Evolutionary conservation across 2,113 vertebrate species (phyloP).

Genomic region (Melanotaenia duboulayi): DNA sequence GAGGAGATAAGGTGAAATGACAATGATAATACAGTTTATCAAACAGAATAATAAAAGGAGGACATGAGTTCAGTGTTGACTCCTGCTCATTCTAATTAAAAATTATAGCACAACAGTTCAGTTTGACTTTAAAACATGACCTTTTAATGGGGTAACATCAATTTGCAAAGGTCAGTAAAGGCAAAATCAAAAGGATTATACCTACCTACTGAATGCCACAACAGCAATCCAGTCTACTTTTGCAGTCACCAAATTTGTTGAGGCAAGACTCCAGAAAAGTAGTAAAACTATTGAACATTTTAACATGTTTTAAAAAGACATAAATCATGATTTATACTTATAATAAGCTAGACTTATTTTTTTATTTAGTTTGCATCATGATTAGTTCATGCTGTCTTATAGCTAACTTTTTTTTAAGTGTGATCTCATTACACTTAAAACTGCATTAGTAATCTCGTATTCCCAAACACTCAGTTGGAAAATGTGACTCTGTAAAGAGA

Average conservation of each 20-base stretch:
- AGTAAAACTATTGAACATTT: conserved; percentile 8
- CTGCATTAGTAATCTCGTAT: conserved; percentile 23
- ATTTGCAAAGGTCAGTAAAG: conserved; percentile 18
- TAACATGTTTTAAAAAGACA: conserved; percentile 6
- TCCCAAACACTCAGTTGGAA: conserved; percentile 29
- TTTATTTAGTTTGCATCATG: neutral
- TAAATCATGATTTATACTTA: neutral
- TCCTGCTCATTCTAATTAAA: neutral
- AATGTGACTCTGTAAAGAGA: conserved; percentile 2
- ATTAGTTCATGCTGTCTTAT: neutral
- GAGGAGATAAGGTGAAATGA: conserved; percentile 5
- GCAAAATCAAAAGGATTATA: conserved; percentile 29
- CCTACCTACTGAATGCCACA: conserved; percentile 57
- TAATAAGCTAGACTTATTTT: neutral
- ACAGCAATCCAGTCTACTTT: conserved; percentile 25
- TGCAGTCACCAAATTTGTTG: conserved; percentile 1
- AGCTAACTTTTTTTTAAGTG: neutral
- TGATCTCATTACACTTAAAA: conserved; percentile 15
- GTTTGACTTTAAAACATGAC: neutral
- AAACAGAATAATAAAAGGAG: neutral
- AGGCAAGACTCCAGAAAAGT: conserved; percentile 4
- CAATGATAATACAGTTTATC: neutral
- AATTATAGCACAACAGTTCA: neutral
- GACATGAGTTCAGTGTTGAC: neutral
- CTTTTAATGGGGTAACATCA: neutral